phyloP scores from a whole-genome alignment of 64 coral and sea anemone genomes.

The Exaiptasia diaphana region DNA sequence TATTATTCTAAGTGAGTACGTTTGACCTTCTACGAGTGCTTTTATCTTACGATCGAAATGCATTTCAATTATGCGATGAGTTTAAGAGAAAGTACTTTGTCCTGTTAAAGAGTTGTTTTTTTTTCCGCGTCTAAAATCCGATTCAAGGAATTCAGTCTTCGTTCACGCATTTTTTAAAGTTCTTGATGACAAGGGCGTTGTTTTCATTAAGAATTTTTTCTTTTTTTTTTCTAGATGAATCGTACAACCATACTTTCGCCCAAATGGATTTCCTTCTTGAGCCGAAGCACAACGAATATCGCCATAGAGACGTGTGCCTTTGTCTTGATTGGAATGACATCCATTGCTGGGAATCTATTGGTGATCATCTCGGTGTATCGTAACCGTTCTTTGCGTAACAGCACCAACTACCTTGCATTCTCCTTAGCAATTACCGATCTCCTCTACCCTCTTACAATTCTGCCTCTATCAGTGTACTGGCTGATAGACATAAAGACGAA shows the following conservation, averaged over 20 bases:
- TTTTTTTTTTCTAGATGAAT: too few relatives aligned
- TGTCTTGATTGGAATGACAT: background rate
- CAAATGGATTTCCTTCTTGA: background rate
- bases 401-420: background rate
- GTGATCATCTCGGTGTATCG: background rate
- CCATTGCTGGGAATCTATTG: background rate
- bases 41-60: too few relatives aligned
- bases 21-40: too few relatives aligned
- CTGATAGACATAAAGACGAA: background rate
- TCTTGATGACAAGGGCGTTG: too few relatives aligned
- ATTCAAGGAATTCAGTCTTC: too few relatives aligned
- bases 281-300: background rate
- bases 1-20: too few relatives aligned
- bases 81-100: too few relatives aligned
- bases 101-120: too few relatives aligned
- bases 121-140: too few relatives aligned
- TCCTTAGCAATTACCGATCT: conserved; percentile 5
- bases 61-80: too few relatives aligned
- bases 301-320: background rate
- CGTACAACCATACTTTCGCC: background rate
- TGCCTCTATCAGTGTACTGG: background rate
- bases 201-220: too few relatives aligned
- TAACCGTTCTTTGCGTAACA: background rate
- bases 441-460: background rate
- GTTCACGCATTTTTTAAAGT: too few relatives aligned